phyloP scores from a whole-genome alignment of 2,797 vertebrate species.

The Chelidonichthys spinosus region DNA sequence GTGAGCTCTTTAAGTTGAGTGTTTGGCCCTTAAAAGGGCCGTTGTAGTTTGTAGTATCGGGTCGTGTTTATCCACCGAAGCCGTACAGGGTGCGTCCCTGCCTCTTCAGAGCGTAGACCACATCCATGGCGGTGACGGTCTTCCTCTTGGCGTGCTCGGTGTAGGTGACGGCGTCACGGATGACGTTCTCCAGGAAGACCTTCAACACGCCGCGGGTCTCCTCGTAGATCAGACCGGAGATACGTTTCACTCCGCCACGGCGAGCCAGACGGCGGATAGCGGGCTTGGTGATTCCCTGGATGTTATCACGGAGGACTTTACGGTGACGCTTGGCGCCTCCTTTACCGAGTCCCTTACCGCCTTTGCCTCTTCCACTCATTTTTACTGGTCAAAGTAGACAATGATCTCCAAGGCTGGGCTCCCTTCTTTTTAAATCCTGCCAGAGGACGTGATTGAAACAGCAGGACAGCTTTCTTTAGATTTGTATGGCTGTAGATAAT shows the following conservation, averaged over 20 bases:
- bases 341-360: not conserved
- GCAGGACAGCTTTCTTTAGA: too few relatives aligned
- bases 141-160: slow-evolving; percentile 1
- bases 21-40: not conserved
- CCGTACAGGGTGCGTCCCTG: slow-evolving; percentile 2
- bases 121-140: not conserved
- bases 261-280: slow-evolving; percentile 2
- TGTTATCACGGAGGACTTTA: slow-evolving; percentile 8
- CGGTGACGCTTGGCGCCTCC: slow-evolving; percentile 1
- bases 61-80: not conserved
- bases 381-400: not conserved
- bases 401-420: not conserved
- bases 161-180: not conserved
- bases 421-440: not conserved
- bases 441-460: not conserved
- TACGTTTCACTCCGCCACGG: not conserved
- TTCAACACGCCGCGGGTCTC: not conserved
- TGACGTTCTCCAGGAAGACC: not conserved
- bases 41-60: not conserved
- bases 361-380: not conserved
- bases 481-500: too few relatives aligned
- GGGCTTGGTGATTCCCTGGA: slow-evolving; percentile 13
- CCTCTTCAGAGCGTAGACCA: not conserved
- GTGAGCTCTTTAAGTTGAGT: not conserved
- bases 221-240: slow-evolving; percentile 1